Percentiles rank a stretch among this genome's conserved stretches.
phyloP scores from a whole-genome alignment of 1,140 invertebrate species.

The Zaprionus ghesquierei region DNA sequence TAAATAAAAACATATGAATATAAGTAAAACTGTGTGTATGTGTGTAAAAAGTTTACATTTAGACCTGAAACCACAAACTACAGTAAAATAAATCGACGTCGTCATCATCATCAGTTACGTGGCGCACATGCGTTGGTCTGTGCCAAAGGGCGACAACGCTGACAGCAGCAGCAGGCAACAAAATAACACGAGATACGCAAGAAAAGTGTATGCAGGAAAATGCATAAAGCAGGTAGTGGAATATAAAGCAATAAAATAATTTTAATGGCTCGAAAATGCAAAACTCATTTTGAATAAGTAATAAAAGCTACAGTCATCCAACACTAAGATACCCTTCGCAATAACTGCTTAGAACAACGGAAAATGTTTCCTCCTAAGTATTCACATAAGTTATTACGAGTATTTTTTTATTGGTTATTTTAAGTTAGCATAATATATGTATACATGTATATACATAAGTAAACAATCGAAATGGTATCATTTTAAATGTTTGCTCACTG shows the following conservation, averaged over 20 bases:
- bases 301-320: too few relatives aligned
- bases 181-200: neutral
- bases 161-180: neutral
- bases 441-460: too few relatives aligned
- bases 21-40: too few relatives aligned
- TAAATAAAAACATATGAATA: too few relatives aligned
- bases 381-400: too few relatives aligned
- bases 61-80: neutral
- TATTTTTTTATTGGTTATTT: too few relatives aligned
- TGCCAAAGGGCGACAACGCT: neutral
- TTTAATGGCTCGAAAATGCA: neutral
- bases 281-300: neutral
- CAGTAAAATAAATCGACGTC: neutral
- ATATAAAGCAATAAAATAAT: neutral
- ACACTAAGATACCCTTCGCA: too few relatives aligned
- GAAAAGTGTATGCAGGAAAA: neutral
- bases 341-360: too few relatives aligned
- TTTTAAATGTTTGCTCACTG: too few relatives aligned
- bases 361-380: too few relatives aligned
- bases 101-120: neutral
- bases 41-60: neutral
- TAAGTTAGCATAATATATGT: too few relatives aligned
- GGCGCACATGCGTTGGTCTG: neutral
- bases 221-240: neutral
- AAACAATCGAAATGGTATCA: too few relatives aligned